Evolutionary conservation across 2,888 invertebrate genomes (phyloP), one percentile per base, ranked within the genome.

Genomic region (Lasius fuliginosus): DNA sequence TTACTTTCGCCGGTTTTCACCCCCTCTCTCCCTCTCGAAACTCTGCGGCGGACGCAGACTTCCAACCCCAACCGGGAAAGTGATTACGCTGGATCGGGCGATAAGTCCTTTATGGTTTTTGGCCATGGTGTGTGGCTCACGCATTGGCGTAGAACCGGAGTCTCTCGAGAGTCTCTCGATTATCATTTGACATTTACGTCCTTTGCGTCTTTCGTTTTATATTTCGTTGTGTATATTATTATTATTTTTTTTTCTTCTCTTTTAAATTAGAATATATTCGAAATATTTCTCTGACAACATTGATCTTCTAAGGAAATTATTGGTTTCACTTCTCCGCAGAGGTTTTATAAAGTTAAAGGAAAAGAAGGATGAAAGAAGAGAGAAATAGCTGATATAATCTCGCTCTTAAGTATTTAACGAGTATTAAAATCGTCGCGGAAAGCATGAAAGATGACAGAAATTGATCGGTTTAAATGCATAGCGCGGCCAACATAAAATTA

Each of bases 1-100:
- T 92, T 93, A 93, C 93, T 92, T 53, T 90, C 85, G 88, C 87
- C 90, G 86, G 85, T 85, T n/a, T n/a, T n/a, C 86, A 65, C 88
- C 71, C 73, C 40, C 27, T 75, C 23, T 33, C 36, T 46, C 27
- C 64, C 23, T 33, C 36, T 46, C 84, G 69, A 85, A 87, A 86
- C 84, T 86, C 86, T 73, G 86, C 85, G 68, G 81, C 83, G 75
- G 84, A 84, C 84, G 82, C 68, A n/a, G 49, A 84, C 79, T 85
- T 85, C 60, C 85, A 86, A 88, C 88, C 89, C 90, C 77, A 65
- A n/a, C 77, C 84, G 86, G 88, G 85, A 89, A 90, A 90, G 86
- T 90, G 90, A 90, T 90, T 90, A 90, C 85, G 86, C 62, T 36
- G 84, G 85, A 87, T 89, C 77, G 84, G 86, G 36, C 84, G 87